Base-by-base conservation (phyloP, 2,113 vertebrate species). In the Tupaia tana region DNA sequence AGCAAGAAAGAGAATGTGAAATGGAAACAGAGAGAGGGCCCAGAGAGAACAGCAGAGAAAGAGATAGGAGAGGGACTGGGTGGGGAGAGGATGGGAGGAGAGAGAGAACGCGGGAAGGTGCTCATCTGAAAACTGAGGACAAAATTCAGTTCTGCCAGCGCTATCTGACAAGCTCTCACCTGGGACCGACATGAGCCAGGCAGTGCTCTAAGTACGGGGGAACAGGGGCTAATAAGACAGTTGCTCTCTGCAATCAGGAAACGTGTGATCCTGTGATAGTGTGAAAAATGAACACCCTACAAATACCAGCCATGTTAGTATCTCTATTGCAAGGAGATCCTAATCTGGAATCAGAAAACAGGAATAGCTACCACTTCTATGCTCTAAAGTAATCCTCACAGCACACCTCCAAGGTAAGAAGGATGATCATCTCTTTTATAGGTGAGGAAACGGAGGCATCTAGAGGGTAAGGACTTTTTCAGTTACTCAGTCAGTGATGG, bases 111-210 rank as follows among this genome's bases (percentile, higher is more conserved):
- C 34, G 9, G 34, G 10, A 52, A 34, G 58, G 22, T 52, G 25
- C 7, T 59, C 27, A 10, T 9, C 24, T n/a, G 61, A 74, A 54
- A 31, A 64, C 12, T 1, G 15, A 77, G 12, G 31, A 27, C 20
- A 25, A 16, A 11, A 18, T 64, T 74, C 34, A 0, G 7, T 29
- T 75, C 61, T 14, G n/a, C 24, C 1, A 19, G 25, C 29, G 15
- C 56, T 34, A 1, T 12, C 19, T 13, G 8, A 14, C 73, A 29
- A 2, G 0, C 15, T 43, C 66, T 31, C 9, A 2, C 3, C 18
- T 70, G 9, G 31, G 2, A 9, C 56, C 31, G 75, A 1, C 73
- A 31, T 0, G 0, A 19, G 3, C 54, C 19, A 1, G 29, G 1
- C 19, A n/a, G 18, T 6, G 3, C 13, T 59, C 73, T 93, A 24